Evolutionary conservation across 2,113 vertebrate species (phyloP).

Genomic region (Kobus ellipsiprymnus): DNA sequence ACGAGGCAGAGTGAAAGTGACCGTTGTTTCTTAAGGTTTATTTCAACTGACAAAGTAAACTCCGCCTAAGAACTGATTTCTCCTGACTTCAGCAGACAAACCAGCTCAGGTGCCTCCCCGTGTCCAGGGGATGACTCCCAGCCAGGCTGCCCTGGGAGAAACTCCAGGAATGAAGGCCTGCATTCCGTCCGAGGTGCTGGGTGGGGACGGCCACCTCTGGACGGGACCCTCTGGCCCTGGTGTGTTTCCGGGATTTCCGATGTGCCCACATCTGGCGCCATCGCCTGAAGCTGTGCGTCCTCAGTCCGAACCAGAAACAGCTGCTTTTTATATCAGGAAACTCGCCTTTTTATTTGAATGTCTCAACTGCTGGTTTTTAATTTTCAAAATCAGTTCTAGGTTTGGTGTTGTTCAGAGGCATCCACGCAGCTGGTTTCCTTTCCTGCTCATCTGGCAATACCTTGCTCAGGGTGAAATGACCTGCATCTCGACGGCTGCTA

Average conservation of each 20-base stretch:
- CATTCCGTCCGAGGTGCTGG: fast-evolving
- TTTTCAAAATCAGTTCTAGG: background rate
- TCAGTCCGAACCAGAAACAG: background rate
- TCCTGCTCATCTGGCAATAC: background rate
- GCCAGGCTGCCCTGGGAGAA: background rate
- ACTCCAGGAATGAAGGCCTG: fast-evolving
- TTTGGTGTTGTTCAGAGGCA: background rate
- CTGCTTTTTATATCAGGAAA: background rate
- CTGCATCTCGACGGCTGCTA: fast-evolving
- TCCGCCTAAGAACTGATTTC: fast-evolving
- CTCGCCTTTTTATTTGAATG: background rate
- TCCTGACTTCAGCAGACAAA: background rate
- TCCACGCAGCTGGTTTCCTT: background rate
- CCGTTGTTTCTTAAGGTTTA: fast-evolving
- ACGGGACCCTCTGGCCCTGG: fast-evolving
- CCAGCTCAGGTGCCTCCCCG: fast-evolving
- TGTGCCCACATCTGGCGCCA: background rate
- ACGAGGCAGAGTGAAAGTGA: fast-evolving
- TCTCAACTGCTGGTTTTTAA: background rate
- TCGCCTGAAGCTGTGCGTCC: fast-evolving
- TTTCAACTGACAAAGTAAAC: background rate
- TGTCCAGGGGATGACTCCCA: background rate
- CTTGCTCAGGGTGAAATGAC: background rate
- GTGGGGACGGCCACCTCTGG: fast-evolving
- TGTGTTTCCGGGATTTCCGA: fast-evolving